phyloP scores from a whole-genome alignment of 2,797 vertebrate species.

The Nannoperca obscura region DNA sequence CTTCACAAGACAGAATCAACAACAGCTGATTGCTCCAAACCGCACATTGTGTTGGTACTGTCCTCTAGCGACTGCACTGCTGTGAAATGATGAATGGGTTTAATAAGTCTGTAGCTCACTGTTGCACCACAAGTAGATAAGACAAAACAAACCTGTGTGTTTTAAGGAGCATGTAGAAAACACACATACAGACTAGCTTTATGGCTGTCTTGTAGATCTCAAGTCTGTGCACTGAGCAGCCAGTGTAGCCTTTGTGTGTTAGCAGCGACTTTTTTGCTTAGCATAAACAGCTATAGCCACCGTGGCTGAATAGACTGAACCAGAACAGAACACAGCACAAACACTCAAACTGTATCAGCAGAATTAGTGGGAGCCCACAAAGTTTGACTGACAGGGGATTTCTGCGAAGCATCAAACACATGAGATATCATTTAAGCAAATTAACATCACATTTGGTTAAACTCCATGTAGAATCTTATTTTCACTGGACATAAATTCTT shows the following conservation, averaged over 20 bases:
- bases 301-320: background rate
- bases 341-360: background rate
- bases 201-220: slow-evolving; percentile 14
- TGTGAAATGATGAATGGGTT: slow-evolving; percentile 77
- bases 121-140: slow-evolving; percentile 72
- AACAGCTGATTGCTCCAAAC: slow-evolving; percentile 46
- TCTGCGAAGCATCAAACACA: background rate
- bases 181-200: slow-evolving; percentile 73
- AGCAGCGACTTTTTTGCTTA: background rate
- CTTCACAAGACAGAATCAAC: slow-evolving; percentile 43
- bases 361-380: background rate
- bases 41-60: slow-evolving; percentile 39
- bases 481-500: background rate
- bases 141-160: slow-evolving; percentile 74
- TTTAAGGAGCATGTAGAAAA: slow-evolving; percentile 68
- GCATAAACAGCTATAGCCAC: background rate
- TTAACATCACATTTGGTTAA: background rate
- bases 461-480: background rate
- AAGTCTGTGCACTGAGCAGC: background rate
- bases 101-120: slow-evolving; percentile 80
- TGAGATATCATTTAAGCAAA: background rate
- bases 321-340: background rate
- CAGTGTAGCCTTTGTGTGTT: background rate
- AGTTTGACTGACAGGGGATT: background rate
- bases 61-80: slow-evolving; percentile 52